A percentile compares a stretch with the other conserved stretches of the same genome.
These are phyloP conservation scores for Plebejus argus DNA, from an alignment of 2,888 invertebrate genomes.

Conservation along the genomic window DNA sequence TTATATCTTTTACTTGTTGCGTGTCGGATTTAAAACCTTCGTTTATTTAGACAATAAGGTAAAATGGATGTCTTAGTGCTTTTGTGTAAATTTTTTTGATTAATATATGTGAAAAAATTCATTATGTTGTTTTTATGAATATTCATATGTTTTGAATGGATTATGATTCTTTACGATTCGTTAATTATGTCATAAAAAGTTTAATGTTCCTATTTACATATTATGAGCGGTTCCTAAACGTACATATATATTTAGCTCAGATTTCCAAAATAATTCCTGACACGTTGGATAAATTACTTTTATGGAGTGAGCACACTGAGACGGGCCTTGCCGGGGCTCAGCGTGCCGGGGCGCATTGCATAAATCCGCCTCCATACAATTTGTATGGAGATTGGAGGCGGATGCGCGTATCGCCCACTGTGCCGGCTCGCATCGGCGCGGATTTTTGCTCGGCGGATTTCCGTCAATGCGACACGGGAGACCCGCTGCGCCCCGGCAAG, in stretches of 20 bases:
- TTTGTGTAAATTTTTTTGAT: constrained; percentile 82
- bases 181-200: constrained; percentile 26
- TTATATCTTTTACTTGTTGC: constrained; percentile 75
- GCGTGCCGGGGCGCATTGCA: too few relatives aligned
- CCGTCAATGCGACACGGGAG: too few relatives aligned
- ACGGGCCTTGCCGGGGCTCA: too few relatives aligned
- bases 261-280: not conserved
- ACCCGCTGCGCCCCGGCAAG: too few relatives aligned
- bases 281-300: not conserved
- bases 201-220: constrained; percentile 14
- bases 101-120: constrained; percentile 79
- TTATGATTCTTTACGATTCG: constrained; percentile 26
- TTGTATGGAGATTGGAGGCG: too few relatives aligned
- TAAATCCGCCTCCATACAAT: too few relatives aligned
- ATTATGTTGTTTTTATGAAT: constrained; percentile 42
- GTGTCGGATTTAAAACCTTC: constrained; percentile 75
- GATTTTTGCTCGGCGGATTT: too few relatives aligned
- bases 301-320: too few relatives aligned
- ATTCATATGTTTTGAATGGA: constrained; percentile 27
- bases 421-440: too few relatives aligned
- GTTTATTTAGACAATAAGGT: constrained; percentile 81
- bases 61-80: constrained; percentile 82
- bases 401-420: too few relatives aligned
- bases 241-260: not conserved
- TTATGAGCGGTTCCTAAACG: not conserved